Base-by-base conservation (phyloP, 2,797 vertebrate species). In the Okamejei kenojei region DNA sequence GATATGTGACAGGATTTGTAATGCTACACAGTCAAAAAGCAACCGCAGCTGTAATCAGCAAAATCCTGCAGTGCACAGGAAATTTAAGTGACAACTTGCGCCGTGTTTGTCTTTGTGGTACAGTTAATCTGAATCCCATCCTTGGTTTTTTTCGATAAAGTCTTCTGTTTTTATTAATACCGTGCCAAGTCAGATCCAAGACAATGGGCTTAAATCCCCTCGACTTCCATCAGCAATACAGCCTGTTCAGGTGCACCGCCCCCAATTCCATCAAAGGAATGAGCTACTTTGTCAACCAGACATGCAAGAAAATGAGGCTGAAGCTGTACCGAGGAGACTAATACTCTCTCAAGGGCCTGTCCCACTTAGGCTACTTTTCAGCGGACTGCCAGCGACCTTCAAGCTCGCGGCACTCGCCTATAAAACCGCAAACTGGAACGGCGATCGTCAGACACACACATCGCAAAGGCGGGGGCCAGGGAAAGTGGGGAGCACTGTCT, bases 1-100 rank as follows among this genome's bases (percentile, higher is more conserved):
- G 68, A 74, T 76, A 92, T 92, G 71, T 54, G 90, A 92, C 71
- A 92, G 71, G 71, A 76, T 54, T 91, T 35, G 71, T 91, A 91
- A 91, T 74, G 38, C 68, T 54, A 91, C 71, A 54, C 65, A 92
- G 68, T 21, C 71, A 92, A 26, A 92, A 76, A 3, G 13, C 13
- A 71, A 54, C 90, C 13, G 13, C 90, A 74, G 68, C 65, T 76
- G 15, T 76, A 74, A 92, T 74, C 90, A 76, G 23, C 71, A 45
- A 92, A 92, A 92, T 74, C 71, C 35, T 74, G 29, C 90, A 45
- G 68, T 74, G 65, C 38, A 54, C 35, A 45, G 90, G 90, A 91
- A 71, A 74, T 74, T 68, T 91, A 45, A 74, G 90, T 91, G 90
- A 91, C 90, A 74, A 45, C 11, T 90, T 74, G 26, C 38, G 71